These are phyloP conservation scores for Neopipo cinnamomea DNA, from an alignment of 2,113 vertebrate genomes.

Conservation along the genomic window DNA sequence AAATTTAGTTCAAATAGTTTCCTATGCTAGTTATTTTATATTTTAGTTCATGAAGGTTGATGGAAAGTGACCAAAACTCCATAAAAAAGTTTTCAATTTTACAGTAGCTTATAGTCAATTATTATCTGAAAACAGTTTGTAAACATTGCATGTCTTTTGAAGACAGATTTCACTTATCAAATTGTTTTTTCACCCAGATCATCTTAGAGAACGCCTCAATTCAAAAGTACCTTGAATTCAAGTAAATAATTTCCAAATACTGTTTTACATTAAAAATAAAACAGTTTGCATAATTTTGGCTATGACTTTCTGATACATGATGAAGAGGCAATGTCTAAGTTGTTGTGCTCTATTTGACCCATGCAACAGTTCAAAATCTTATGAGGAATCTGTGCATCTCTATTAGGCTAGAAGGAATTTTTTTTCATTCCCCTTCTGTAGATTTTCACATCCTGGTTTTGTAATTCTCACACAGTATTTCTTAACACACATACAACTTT, in stretches of 20 bases:
- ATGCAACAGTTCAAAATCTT: background rate
- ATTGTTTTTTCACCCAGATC: background rate
- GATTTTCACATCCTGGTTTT: background rate
- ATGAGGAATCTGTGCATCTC: background rate
- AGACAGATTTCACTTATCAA: background rate
- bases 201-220: background rate
- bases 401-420: background rate
- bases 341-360: background rate
- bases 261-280: background rate
- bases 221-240: background rate
- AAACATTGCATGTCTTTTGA: background rate
- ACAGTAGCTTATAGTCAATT: background rate
- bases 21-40: background rate
- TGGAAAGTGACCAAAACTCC: background rate
- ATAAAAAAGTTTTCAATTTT: background rate
- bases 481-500: background rate
- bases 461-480: background rate
- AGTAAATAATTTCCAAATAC: background rate
- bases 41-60: background rate
- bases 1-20: background rate
- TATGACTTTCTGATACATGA: background rate
- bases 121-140: background rate
- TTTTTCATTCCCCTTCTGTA: background rate
- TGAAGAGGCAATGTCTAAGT: background rate
- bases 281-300: background rate